Base-by-base conservation (phyloP, 2,888 invertebrate genomes). In the Galerucella pusilla region DNA sequence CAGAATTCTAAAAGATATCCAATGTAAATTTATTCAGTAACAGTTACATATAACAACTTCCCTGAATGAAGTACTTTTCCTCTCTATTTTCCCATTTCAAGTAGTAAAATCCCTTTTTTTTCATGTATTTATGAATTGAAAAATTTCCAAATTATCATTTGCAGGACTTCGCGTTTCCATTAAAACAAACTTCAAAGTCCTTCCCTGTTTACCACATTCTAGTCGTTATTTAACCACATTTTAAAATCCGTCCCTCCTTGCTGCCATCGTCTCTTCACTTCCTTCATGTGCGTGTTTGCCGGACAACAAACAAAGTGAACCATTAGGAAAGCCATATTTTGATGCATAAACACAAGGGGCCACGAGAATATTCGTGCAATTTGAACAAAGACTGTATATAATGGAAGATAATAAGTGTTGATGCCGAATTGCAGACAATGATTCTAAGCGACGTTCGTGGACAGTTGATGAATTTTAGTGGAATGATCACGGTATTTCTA, bases 221-320 rank as follows among this genome's bases (percentile, higher is more conserved):
- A 12, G 20, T 20, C 52, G 65, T 59, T 65, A 65, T 65, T 65
- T 46, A 65, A 28, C 16, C 20, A 66, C 57, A 28, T 42, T 59
- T 45, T 66, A 65, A 71, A 71, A 71, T 71, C 25, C 46, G 59
- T 66, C 71, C 25, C 71, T 59, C 52, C 16, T 54, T 59, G 45
- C 52, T 54, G 16, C 49, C 12, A 59, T 66, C 42, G 46, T 57
- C 59, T 66, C 54, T 59, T 54, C 59, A 66, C 71, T 59, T 57
- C 66, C 59, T 65, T 71, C 66, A 71, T 65, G 71, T 71, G 71
- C 71, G 71, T 71, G 71, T 71, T 71, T 71, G 65, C 46, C 65
- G 65, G 71, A 71, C 71, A 71, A 46, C 57, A 71, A 71, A 71
- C 71, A 71, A 66, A 65, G 71, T 71, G 57, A 71, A 71, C 71